These are phyloP conservation scores for Trichoplusia ni DNA, from an alignment of 1,140 invertebrate genomes.

Conservation along the genomic window DNA sequence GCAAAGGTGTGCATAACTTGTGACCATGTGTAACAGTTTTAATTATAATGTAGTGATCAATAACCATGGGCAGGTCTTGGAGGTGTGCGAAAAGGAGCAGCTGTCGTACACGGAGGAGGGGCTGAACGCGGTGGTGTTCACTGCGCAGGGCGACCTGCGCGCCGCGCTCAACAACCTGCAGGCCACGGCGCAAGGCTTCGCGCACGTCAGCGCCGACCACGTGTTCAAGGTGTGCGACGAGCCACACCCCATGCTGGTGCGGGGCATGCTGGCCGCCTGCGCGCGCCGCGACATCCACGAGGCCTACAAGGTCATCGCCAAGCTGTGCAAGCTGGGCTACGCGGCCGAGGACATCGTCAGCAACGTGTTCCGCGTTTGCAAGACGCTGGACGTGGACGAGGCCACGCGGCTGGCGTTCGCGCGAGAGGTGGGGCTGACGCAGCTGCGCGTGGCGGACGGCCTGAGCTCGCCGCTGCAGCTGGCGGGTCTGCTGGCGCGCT, in stretches of 20 bases:
- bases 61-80: conserved; percentile 73
- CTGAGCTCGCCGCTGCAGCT: conserved; percentile 94
- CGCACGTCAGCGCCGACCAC: conserved; percentile 94
- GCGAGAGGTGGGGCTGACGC: conserved; percentile 96
- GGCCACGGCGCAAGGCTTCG: conserved; percentile 97
- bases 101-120: conserved; percentile 96
- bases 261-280: conserved; percentile 95
- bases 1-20: conserved; percentile 79
- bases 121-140: conserved; percentile 97
- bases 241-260: conserved; percentile 96
- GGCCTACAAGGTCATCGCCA: conserved; percentile 93
- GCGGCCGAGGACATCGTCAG: conserved; percentile 97
- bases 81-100: conserved; percentile 82
- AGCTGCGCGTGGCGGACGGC: conserved; percentile 95
- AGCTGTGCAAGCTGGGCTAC: conserved; percentile 96
- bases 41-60: background rate
- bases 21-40: background rate
- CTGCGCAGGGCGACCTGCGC: conserved; percentile 99
- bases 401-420: conserved; percentile 93
- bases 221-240: conserved; percentile 99
- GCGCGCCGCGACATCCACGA: conserved; percentile 91
- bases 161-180: conserved; percentile 99
- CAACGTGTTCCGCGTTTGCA: conserved; percentile 97
- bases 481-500: conserved; percentile 91
- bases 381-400: conserved; percentile 92